A percentile compares a stretch with the other conserved stretches of the same genome.
phyloP scores from a whole-genome alignment of 2,113 vertebrate species.

The Cyprinodon tularosa region DNA sequence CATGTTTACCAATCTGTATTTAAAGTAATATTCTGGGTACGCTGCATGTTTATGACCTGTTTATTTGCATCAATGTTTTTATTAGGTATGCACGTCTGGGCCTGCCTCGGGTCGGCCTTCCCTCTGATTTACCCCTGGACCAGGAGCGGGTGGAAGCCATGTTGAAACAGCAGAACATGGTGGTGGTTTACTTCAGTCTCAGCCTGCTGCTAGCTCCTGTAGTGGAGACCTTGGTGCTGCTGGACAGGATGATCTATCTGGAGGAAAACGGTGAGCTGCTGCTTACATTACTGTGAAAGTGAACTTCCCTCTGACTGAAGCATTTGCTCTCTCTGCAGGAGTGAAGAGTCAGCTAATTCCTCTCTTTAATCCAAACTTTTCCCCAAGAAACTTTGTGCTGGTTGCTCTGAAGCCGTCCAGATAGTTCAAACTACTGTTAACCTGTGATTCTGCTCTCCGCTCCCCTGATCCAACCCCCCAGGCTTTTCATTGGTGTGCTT shows the following conservation, averaged over 20 bases:
- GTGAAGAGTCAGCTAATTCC: slow-evolving; percentile 86
- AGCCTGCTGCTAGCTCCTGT: slow-evolving; percentile 86
- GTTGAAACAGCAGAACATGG: slow-evolving; percentile 82
- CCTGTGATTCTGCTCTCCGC: neutral
- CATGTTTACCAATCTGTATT: too few species aligned
- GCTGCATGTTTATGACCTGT: too few species aligned
- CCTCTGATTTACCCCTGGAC: slow-evolving; percentile 72
- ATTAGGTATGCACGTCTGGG: slow-evolving; percentile 86
- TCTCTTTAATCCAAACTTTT: slow-evolving; percentile 87
- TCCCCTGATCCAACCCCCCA: too few species aligned
- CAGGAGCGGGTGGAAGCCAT: slow-evolving; percentile 66
- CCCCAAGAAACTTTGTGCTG: slow-evolving; percentile 91
- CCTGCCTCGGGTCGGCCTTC: slow-evolving; percentile 82
- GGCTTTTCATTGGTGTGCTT: neutral
- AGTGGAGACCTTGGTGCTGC: slow-evolving; percentile 90
- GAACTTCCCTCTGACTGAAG: neutral
- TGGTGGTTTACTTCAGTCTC: slow-evolving; percentile 90
- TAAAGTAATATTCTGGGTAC: too few species aligned
- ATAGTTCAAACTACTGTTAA: neutral
- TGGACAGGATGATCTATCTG: slow-evolving; percentile 90
- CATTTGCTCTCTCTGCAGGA: slow-evolving; percentile 68
- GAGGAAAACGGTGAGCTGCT: slow-evolving; percentile 85
- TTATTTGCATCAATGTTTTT: neutral
- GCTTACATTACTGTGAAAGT: neutral
- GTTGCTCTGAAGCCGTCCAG: slow-evolving; percentile 76